These are phyloP conservation scores for Uria aalge DNA, from an alignment of 2,113 vertebrate genomes.

Conservation along the genomic window DNA sequence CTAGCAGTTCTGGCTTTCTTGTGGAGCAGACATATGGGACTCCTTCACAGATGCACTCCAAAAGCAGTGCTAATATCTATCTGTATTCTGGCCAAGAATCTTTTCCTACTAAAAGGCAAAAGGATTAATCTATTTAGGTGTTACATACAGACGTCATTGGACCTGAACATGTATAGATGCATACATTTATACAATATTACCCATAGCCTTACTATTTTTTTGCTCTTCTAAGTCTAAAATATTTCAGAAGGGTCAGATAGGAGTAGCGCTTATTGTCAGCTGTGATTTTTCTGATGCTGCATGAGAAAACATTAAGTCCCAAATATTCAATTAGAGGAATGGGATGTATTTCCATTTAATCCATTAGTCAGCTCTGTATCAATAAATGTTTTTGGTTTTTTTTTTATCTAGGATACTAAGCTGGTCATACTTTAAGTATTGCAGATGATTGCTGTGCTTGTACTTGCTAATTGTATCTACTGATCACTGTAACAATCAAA, in stretches of 20 bases:
- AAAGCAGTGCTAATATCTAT: neutral
- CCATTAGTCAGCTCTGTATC: conserved; percentile 42
- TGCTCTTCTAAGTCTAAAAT: neutral
- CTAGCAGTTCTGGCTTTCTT: neutral
- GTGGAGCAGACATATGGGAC: neutral
- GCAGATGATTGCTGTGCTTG: neutral
- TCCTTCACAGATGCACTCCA: neutral
- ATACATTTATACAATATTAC: neutral
- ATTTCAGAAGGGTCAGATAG: neutral
- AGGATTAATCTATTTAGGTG: neutral
- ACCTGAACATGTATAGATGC: neutral
- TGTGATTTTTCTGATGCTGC: neutral
- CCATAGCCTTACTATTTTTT: neutral
- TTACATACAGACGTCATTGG: neutral
- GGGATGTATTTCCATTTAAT: conserved; percentile 56
- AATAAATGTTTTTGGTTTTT: conserved; percentile 4
- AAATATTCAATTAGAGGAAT: conserved; percentile 56
- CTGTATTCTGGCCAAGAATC: conserved; percentile 7
- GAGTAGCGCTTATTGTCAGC: neutral
- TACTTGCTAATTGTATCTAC: neutral
- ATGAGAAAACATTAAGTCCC: neutral
- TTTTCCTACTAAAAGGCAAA: conserved; percentile 2
- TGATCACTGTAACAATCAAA: neutral
- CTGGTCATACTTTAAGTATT: neutral
- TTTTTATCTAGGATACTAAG: conserved; percentile 34